A percentile compares a stretch with the other conserved stretches of the same genome.
Conservation (phyloP, 2,888 invertebrate genomes). For the Pimpla rufipes region DNA sequence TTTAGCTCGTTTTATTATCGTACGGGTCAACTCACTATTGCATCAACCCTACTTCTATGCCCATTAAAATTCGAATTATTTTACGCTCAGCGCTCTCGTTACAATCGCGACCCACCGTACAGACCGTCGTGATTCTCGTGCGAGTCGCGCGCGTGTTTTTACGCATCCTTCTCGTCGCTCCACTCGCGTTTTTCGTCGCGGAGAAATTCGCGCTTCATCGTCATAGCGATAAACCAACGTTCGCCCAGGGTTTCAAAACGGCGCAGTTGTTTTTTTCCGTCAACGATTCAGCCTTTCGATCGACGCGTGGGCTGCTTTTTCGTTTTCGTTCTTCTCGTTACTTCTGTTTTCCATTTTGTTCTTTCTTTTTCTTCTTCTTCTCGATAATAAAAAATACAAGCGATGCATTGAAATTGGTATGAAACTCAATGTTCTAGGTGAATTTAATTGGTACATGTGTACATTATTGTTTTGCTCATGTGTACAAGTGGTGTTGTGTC, state of each 20-base stretch:
- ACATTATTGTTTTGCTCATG: constrained; percentile 78
- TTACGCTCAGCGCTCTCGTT: constrained; percentile 71
- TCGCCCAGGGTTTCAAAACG: constrained; percentile 77
- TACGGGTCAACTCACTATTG: constrained; percentile 79
- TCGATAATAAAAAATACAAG: constrained; percentile 80
- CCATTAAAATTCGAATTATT: constrained; percentile 74
- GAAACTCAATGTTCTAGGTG: constrained; percentile 82
- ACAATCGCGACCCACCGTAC: constrained; percentile 78
- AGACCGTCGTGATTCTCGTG: constrained; percentile 73
- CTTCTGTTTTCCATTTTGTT: constrained; percentile 25
- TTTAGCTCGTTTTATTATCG: constrained; percentile 61
- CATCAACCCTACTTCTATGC: constrained; percentile 78
- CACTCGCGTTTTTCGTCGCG: constrained; percentile 1
- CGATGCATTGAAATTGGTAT: constrained; percentile 81
- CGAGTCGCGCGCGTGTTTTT: constrained; percentile 60
- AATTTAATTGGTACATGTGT: constrained; percentile 82
- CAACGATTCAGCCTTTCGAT: constrained; percentile 74
- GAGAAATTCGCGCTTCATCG: constrained; percentile 15
- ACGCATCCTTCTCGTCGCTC: neutral
- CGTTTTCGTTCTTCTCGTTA: constrained; percentile 54
- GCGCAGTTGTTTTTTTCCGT: constrained; percentile 72
- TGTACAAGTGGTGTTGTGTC: constrained; percentile 80
- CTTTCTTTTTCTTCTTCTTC: constrained; percentile 43
- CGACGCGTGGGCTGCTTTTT: constrained; percentile 70
- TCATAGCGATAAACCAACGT: constrained; percentile 75